Evolutionary conservation across 1,140 invertebrate genomes (phyloP), one percentile per base, ranked within the genome.

Genomic region (Drosophila rhopaloa): DNA sequence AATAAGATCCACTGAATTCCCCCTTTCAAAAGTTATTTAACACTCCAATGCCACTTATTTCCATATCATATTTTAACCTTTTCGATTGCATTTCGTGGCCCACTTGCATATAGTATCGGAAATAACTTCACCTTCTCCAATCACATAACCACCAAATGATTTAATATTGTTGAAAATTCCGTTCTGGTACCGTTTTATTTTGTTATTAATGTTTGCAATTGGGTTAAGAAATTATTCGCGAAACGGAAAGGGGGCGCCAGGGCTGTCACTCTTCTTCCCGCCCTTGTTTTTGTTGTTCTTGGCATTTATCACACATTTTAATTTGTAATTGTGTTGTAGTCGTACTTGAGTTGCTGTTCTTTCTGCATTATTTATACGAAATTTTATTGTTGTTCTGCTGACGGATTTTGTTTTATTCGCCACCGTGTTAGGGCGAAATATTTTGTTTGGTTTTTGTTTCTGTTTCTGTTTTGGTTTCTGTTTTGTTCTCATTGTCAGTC

Each of bases 401-500:
- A 63, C 74, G 60, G 60, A 59, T 51, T 70, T 76, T 56, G 61
- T 77, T 47, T 59, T 62, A 43, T 56, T 65, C 47, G 56, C 54
- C 79, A 48, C 58, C 72, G 41, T 67, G 76, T 67, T 83, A 72
- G 67, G 76, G 73, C 58, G 71, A 68, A 56, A 41, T 44, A 41
- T 75, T 76, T 74, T 46, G 62, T 70, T 54, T 77, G 14, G 43
- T 13, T 48, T 51, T 61, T 65, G 32, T 32, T 32, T 6, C 8
- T 32, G 29, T 68, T 70, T 43, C 43, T 67, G 38, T 79, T 76
- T 76, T 76, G 62, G 70, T 50, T 75, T 62, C 65, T 71, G 80
- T 76, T 86, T 58, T 47, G 79, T 88, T 88, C 83, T 76, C 76
- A 86, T 86, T 88, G 79, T 79, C 79, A 82, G 83, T 81, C 76